Evolutionary conservation across 2,888 invertebrate species (phyloP), one percentile per base, ranked within the genome.

Genomic region (Margaritifera margaritifera): DNA sequence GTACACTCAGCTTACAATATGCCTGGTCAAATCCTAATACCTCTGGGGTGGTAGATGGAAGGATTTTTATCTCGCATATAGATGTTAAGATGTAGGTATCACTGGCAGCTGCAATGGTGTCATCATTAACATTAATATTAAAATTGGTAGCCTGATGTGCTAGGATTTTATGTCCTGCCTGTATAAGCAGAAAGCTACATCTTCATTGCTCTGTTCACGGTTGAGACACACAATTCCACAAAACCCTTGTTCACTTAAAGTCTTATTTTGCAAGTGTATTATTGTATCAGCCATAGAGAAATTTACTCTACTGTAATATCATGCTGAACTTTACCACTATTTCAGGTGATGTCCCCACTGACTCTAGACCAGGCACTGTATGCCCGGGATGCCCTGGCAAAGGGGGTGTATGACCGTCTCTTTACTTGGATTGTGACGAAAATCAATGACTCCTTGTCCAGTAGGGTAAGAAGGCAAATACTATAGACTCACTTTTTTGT

Each of bases 351-450:
- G 63, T 94, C 95, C 0, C 96, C 96, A 0, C 89, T 97, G 64
- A 95, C 93, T 84, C 91, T 93, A 42, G 96, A 95, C 80, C 93
- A 90, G 79, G 94, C 96, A 1, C 93, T 94, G 70, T 96, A 95
- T 90, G 96, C 96, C 0, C 91, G 96, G 64, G 96, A 97, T 89
- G 97, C 97, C 0, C 91, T 97, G 8, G 95, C 96, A 51, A 97
- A 97, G 89, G 96, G 97, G 19, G 92, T 97, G 24, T 97, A 97
- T 85, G 96, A 96, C 86, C 93, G 96, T 64, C 92, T 96, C 77
- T 97, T 97, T 91, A 94, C 94, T 75, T 97, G 97, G 97, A 92
- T 97, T 27, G 96, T 97, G 19, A 91, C 92, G 54, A 92, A 95
- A 77, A 92, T 97, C 64, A 97, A 97, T 90, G 90, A 66, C 6